Conservation (phyloP, 2,888 invertebrate species). For the Acheta domesticus region DNA sequence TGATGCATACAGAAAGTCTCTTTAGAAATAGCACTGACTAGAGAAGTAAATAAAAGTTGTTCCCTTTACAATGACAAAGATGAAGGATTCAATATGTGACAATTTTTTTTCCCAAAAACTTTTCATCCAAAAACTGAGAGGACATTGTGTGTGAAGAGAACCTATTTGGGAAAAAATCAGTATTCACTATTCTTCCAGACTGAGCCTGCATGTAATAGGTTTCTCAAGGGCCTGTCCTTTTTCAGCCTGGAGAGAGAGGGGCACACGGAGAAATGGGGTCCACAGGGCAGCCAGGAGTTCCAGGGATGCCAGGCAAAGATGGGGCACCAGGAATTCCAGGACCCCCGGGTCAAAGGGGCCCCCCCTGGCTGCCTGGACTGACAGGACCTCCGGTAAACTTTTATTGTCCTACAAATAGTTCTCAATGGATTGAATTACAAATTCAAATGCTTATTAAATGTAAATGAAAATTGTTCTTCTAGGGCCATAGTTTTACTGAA, state of each 20-base stretch:
- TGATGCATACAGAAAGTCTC: too few species aligned
- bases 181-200: too few species aligned
- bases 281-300: slow-evolving; percentile 54
- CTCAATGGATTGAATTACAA: not conserved
- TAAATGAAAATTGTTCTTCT: slow-evolving; percentile 41
- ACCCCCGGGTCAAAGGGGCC: slow-evolving; percentile 56
- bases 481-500: slow-evolving; percentile 66
- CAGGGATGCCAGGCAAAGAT: slow-evolving; percentile 58
- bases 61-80: too few species aligned
- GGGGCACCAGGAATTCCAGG: slow-evolving; percentile 58
- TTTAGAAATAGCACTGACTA: too few species aligned
- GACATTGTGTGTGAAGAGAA: too few species aligned
- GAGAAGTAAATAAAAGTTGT: too few species aligned
- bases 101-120: too few species aligned
- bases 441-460: too few species aligned
- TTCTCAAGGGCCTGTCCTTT: not conserved
- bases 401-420: not conserved
- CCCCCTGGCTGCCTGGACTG: slow-evolving; percentile 59
- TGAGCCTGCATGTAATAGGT: too few species aligned
- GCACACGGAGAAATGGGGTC: slow-evolving; percentile 56
- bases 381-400: slow-evolving; percentile 56
- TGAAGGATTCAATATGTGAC: too few species aligned
- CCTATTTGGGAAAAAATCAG: too few species aligned
- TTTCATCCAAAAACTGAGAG: too few species aligned
- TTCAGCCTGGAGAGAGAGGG: slow-evolving; percentile 57